Conservation (phyloP, 1,140 invertebrate species). For the Formica selysi region DNA sequence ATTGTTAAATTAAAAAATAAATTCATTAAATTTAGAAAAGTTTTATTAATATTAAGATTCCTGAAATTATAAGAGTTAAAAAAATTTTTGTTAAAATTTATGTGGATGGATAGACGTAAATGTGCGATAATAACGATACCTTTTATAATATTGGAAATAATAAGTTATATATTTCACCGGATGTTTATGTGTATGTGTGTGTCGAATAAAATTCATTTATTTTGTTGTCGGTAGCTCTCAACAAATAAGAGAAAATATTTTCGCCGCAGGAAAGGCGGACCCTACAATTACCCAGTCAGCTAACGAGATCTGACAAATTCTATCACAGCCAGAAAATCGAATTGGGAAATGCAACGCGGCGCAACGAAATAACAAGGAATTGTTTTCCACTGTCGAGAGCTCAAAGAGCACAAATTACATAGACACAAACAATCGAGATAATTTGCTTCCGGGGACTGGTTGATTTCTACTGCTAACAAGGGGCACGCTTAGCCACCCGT, state of each 20-base stretch:
- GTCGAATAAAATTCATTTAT: not conserved
- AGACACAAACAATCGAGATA: slow-evolving; percentile 57
- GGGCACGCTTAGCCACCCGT: slow-evolving; percentile 27
- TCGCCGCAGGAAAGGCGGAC: not conserved
- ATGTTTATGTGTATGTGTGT: not conserved
- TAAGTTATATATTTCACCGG: not conserved
- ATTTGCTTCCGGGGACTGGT: slow-evolving; percentile 38
- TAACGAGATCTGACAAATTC: slow-evolving; percentile 61
- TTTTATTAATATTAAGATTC: not conserved
- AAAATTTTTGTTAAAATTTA: not conserved
- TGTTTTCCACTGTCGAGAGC: slow-evolving; percentile 50
- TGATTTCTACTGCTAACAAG: slow-evolving; percentile 51
- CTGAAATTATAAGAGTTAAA: not conserved
- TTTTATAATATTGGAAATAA: not conserved
- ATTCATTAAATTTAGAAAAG: not conserved
- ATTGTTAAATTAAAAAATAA: not conserved
- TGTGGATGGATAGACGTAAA: not conserved
- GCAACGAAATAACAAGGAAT: slow-evolving; percentile 61
- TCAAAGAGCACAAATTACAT: slow-evolving; percentile 62
- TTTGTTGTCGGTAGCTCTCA: not conserved
- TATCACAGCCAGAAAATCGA: slow-evolving; percentile 51
- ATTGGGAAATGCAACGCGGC: slow-evolving; percentile 47
- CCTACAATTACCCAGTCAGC: slow-evolving; percentile 36
- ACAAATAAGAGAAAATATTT: not conserved
- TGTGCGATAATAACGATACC: not conserved